Evolutionary conservation across 2,113 vertebrate genomes (phyloP).

Genomic region (Spermophilus dauricus): DNA sequence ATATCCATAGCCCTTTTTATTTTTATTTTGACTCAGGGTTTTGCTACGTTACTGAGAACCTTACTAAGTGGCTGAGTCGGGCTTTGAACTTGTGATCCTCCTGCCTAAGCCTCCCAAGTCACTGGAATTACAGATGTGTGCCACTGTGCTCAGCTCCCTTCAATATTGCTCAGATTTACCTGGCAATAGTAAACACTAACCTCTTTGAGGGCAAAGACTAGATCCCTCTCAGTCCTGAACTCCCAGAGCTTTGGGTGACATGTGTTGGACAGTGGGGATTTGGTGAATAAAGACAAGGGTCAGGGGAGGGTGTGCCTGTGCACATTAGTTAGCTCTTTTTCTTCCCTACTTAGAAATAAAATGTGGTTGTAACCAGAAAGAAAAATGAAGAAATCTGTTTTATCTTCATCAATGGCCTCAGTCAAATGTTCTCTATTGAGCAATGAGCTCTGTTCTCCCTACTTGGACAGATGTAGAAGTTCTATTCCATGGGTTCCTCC

Average conservation of each 20-base stretch:
- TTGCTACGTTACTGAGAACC: too few relatives aligned
- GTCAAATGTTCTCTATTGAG: background rate
- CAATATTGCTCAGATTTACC: background rate
- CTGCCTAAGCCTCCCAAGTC: too few relatives aligned
- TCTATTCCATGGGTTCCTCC: background rate
- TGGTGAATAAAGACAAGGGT: background rate
- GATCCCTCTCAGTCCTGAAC: background rate
- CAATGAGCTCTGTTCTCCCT: background rate
- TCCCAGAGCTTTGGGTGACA: background rate
- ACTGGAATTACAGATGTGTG: too few relatives aligned
- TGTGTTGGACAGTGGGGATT: background rate
- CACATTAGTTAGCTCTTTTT: background rate
- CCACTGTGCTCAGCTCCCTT: too few relatives aligned
- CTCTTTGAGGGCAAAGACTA: background rate
- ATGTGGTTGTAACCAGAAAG: background rate
- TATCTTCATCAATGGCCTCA: background rate
- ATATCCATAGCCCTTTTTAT: too few relatives aligned
- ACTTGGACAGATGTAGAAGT: background rate
- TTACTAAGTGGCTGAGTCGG: too few relatives aligned
- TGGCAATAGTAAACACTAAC: background rate
- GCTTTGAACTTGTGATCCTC: too few relatives aligned
- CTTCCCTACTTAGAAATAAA: slow-evolving; percentile 25
- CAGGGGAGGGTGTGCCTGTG: background rate
- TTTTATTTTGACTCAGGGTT: too few relatives aligned
- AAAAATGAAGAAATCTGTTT: background rate